Conservation (phyloP, 2,888 invertebrate species). For the Hirtodrosophila cameraria region DNA sequence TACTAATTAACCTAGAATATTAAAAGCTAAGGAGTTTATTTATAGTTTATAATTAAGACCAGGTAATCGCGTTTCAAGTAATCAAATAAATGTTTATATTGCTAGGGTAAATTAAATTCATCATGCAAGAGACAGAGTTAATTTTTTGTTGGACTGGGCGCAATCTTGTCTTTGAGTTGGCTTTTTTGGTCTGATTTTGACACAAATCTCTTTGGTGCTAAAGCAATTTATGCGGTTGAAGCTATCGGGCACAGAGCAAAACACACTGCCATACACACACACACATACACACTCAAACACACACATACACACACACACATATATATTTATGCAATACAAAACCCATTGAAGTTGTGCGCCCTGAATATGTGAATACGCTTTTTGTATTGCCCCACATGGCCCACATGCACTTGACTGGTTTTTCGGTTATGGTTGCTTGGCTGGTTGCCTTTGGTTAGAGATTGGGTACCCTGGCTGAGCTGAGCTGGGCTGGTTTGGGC, state of each 20-base stretch:
- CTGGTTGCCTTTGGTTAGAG: conserved; percentile 34
- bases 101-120: conserved; percentile 27
- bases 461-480: conserved; percentile 16
- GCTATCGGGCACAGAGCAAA: conserved; percentile 39
- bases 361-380: conserved; percentile 33
- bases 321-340: too few species aligned
- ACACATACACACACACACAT: conserved; percentile 2
- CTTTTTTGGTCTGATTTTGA: conserved; percentile 73
- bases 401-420: conserved; percentile 66
- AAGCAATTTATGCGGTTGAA: conserved; percentile 77
- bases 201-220: conserved; percentile 81
- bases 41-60: too few species aligned
- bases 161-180: conserved; percentile 63
- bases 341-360: conserved; percentile 11
- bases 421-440: conserved; percentile 61
- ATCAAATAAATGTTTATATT: not conserved
- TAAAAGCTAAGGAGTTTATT: too few species aligned
- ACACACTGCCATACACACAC: conserved; percentile 6
- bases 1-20: too few species aligned
- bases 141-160: conserved; percentile 26
- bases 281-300: too few species aligned
- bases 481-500: too few species aligned
- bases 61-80: too few species aligned
- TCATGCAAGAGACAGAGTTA: not conserved
- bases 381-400: conserved; percentile 17